Conservation (phyloP, 2,888 invertebrate genomes). For the Tenthredo amoena region DNA sequence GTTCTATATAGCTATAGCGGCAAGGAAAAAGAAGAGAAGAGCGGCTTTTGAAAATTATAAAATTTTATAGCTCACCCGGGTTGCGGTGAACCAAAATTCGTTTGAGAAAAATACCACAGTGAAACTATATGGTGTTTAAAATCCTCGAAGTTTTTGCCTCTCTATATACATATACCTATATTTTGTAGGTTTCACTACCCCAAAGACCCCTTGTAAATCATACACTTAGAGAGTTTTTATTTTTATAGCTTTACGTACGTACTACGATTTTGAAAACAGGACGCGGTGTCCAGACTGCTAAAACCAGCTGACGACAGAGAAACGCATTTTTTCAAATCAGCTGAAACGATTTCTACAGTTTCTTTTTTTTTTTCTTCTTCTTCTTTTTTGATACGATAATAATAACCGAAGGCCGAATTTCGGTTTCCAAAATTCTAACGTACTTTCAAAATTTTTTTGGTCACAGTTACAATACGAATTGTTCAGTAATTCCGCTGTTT, state of each 20-base stretch:
- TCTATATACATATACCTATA: not conserved
- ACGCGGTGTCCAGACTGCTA: not conserved
- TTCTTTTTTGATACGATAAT: not conserved
- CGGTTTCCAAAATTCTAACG: not conserved
- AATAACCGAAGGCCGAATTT: not conserved
- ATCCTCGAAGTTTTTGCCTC: not conserved
- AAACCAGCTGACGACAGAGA: not conserved
- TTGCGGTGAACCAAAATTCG: slow-evolving; percentile 43
- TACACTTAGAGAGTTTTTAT: not conserved
- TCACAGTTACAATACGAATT: not conserved
- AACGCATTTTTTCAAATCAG: not conserved
- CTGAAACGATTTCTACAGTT: not conserved
- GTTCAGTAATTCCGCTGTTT: not conserved
- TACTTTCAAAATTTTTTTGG: not conserved
- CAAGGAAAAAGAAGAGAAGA: not conserved
- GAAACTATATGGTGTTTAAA: not conserved
- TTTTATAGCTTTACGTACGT: not conserved
- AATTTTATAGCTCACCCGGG: slow-evolving; percentile 32
- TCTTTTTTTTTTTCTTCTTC: not conserved
- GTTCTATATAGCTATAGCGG: not conserved
- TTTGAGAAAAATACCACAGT: slow-evolving; percentile 37
- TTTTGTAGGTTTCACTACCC: not conserved
- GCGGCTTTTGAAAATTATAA: slow-evolving; percentile 12
- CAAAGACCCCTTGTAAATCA: not conserved
- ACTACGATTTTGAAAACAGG: slow-evolving; percentile 15